Base-by-base conservation (phyloP, 1,140 invertebrate genomes). In the Littorina saxatilis region DNA sequence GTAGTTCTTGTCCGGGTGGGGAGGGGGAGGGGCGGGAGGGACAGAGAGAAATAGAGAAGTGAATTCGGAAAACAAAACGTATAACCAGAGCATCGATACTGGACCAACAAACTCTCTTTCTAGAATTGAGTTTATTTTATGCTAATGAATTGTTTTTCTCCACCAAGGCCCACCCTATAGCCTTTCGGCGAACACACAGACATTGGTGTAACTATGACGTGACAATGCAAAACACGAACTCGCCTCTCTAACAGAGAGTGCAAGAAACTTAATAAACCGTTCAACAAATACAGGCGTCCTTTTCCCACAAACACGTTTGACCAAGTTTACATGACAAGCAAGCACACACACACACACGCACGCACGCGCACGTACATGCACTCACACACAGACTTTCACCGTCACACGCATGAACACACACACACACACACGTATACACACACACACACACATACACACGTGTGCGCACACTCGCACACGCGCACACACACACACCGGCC, bases 321-420 rank as follows among this genome's bases (percentile, higher is more conserved):
- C n/a, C n/a, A n/a, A n/a, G n/a, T 17, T 47, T 5, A 47, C 43
- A 47, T 9, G 7, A 47, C 43, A 47, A 5, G 17, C 43, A 47
- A 5, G 17, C 43, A 47, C 43, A 47, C 43, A 47, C 43, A 47
- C 43, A 47, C 43, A 47, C n/a, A 66, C 61, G 11, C n/a, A 35
- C 35, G 61, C n/a, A 72, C 68, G 35, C 68, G 35, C 68, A 72
- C 68, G 35, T 20, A 72, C 68, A 72, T 7, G 20, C 68, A 72
- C 68, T 32, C 68, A 72, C 68, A 72, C 68, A 72, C 68, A 72
- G 23, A 72, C 68, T 32, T 32, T 32, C 68, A 72, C 35, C 5
- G 23, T 32, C 68, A 72, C 27, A 72, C 68, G 35, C 68, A 72
- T 32, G 17, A 5, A 47, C 43, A 47, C 43, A 17, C 43, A 47